These are phyloP conservation scores for Halichoerus grypus DNA, from an alignment of 2,113 vertebrate species.

Conservation along the genomic window DNA sequence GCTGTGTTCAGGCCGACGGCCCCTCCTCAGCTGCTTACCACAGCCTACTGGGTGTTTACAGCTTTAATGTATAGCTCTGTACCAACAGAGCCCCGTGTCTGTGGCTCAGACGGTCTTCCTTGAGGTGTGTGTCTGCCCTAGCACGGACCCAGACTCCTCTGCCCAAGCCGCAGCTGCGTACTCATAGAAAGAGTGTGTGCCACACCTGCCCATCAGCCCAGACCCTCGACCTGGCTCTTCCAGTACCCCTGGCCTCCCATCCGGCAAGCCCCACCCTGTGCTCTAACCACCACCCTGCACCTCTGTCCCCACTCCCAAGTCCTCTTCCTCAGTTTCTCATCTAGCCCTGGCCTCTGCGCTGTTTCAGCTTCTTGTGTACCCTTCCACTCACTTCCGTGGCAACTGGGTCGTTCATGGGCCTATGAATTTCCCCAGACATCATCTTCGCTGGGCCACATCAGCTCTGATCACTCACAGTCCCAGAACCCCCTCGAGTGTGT, in stretches of 20 bases:
- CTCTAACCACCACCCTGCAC: fast-evolving
- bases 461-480: not conserved
- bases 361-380: fast-evolving
- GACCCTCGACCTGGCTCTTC: not conserved
- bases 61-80: not conserved
- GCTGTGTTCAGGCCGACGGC: not conserved
- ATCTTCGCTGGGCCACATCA: not conserved
- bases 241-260: not conserved
- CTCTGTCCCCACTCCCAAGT: not conserved
- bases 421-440: not conserved
- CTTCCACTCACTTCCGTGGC: fast-evolving
- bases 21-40: not conserved
- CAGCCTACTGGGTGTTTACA: not conserved
- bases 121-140: not conserved
- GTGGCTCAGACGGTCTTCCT: not conserved
- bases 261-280: not conserved
- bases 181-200: fast-evolving
- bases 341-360: not conserved
- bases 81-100: fast-evolving
- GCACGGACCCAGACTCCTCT: fast-evolving
- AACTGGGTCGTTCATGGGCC: fast-evolving
- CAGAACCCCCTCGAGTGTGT: fast-evolving
- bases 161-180: not conserved
- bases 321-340: not conserved
- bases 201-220: fast-evolving